Conservation (phyloP, 2,888 invertebrate genomes). For the Macrosiphum euphorbiae region DNA sequence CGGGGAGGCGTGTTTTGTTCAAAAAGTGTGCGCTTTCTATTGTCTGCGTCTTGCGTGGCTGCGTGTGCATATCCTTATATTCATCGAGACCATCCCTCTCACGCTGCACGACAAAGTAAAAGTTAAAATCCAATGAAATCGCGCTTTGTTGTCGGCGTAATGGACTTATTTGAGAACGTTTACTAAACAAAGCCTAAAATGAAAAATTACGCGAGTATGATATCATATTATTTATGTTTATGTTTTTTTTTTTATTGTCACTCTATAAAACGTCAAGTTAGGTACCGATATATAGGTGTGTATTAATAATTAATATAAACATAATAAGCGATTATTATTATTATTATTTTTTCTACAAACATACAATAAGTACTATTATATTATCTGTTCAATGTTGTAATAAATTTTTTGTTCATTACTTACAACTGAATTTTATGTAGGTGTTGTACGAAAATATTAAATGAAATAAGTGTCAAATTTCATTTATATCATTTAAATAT, state of each 20-base stretch:
- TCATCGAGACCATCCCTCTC: neutral
- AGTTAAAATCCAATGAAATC: neutral
- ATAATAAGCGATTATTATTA: neutral
- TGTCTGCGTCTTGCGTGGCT: neutral
- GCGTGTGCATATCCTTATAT: slow-evolving; percentile 14
- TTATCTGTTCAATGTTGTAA: neutral
- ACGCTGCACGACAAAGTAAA: neutral
- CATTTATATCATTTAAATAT: neutral
- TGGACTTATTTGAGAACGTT: neutral
- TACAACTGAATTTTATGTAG: neutral
- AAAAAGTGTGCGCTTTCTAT: neutral
- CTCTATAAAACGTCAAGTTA: neutral
- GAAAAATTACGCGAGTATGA: neutral
- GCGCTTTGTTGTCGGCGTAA: neutral
- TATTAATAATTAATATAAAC: neutral
- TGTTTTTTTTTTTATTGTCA: neutral
- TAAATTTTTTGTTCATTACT: neutral
- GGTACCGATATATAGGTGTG: neutral
- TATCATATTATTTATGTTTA: neutral
- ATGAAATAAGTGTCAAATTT: neutral
- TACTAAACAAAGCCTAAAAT: neutral
- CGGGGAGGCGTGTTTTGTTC: neutral
- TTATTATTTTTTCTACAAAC: neutral
- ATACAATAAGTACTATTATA: neutral
- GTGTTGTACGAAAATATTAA: neutral